Evolutionary conservation across 2,797 vertebrate species (phyloP).

Genomic region (Rhinophrynus dorsalis): DNA sequence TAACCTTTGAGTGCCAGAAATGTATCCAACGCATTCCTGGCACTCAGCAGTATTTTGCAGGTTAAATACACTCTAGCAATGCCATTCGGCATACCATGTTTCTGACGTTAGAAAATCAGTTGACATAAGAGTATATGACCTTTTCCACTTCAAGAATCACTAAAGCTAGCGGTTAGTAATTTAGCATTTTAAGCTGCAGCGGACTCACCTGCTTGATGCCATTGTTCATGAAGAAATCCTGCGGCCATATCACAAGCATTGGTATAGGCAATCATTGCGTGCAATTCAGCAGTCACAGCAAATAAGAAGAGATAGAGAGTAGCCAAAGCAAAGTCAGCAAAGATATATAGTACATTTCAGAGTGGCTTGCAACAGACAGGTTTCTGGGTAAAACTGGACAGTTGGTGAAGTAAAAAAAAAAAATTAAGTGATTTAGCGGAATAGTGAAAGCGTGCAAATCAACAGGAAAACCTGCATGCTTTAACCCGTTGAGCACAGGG

Average conservation of each 20-base stretch:
- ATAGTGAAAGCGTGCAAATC: neutral
- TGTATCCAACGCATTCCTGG: too few species aligned
- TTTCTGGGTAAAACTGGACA: neutral
- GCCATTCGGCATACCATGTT: too few species aligned
- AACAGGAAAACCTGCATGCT: too few species aligned
- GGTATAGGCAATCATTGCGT: constrained; percentile 83
- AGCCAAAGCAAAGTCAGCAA: constrained; percentile 52
- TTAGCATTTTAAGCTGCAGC: constrained; percentile 22
- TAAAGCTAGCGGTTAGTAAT: neutral
- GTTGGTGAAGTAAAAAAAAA: neutral
- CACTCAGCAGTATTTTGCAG: too few species aligned
- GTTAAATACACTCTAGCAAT: too few species aligned
- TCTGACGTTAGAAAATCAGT: too few species aligned
- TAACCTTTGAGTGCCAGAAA: too few species aligned
- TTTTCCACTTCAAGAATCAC: too few species aligned
- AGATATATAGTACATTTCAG: neutral
- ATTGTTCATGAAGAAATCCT: constrained; percentile 99
- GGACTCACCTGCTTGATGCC: constrained; percentile 84
- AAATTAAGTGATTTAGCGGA: constrained; percentile 8
- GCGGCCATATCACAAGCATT: constrained; percentile 93
- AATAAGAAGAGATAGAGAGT: constrained; percentile 52
- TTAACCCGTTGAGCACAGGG: too few species aligned
- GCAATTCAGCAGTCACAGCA: constrained; percentile 83
- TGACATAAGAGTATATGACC: too few species aligned
- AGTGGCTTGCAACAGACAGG: neutral